phyloP scores from a whole-genome alignment of 2,888 invertebrate species.

The Masnerella sp. region DNA sequence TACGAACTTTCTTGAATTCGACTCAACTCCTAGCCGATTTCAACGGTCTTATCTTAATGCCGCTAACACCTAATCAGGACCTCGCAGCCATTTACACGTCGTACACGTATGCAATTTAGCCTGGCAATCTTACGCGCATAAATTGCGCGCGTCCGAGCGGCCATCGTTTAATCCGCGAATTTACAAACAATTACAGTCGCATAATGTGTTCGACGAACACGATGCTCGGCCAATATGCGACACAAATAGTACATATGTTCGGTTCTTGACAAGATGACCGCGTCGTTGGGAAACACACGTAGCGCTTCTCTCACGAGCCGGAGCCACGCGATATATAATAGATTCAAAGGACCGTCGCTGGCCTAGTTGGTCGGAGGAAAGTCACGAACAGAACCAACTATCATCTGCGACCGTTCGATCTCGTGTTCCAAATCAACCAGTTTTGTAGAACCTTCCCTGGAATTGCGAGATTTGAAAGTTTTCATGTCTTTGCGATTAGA shows the following conservation, averaged over 20 bases:
- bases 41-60: slow-evolving; percentile 15
- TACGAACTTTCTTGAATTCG: background rate
- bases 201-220: slow-evolving; percentile 24
- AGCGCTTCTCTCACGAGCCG: slow-evolving; percentile 36
- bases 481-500: too few species aligned
- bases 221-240: slow-evolving; percentile 9
- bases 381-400: slow-evolving; percentile 35
- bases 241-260: slow-evolving; percentile 31
- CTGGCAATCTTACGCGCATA: background rate
- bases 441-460: slow-evolving; percentile 7
- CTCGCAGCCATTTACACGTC: slow-evolving; percentile 12
- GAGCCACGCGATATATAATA: slow-evolving; percentile 40
- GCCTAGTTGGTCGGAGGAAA: slow-evolving; percentile 48
- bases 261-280: slow-evolving; percentile 13
- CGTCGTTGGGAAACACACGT: slow-evolving; percentile 36
- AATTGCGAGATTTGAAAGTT: too few species aligned
- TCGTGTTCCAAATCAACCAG: slow-evolving; percentile 8
- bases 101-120: slow-evolving; percentile 3
- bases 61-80: slow-evolving; percentile 25
- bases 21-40: background rate
- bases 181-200: slow-evolving; percentile 28
- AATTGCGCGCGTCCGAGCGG: slow-evolving; percentile 6
- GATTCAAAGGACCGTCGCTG: slow-evolving; percentile 42
- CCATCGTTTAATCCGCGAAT: slow-evolving; percentile 5
- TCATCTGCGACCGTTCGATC: slow-evolving; percentile 13